These are phyloP conservation scores for Diphyllodes magnificus DNA, from an alignment of 2,113 vertebrate species.

Conservation along the genomic window DNA sequence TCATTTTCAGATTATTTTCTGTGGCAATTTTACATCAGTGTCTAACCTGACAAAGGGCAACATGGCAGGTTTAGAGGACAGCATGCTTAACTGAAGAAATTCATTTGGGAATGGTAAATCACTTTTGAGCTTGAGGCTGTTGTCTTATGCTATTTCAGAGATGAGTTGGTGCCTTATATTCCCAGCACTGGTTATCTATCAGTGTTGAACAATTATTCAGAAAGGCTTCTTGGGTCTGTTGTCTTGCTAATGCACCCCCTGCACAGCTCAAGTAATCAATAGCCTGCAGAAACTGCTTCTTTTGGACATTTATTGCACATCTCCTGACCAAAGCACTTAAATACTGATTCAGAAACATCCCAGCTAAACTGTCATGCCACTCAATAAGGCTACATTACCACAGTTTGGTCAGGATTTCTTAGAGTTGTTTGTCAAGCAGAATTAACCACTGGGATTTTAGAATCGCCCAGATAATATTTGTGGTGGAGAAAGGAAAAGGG, in stretches of 20 bases:
- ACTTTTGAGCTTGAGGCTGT: not conserved
- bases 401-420: not conserved
- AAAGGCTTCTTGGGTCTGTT: not conserved
- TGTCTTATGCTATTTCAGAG: not conserved
- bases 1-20: not conserved
- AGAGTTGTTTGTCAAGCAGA: not conserved
- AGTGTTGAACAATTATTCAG: not conserved
- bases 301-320: not conserved
- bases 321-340: not conserved
- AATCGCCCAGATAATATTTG: not conserved
- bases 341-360: not conserved
- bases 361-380: not conserved
- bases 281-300: not conserved
- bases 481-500: not conserved
- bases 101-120: not conserved
- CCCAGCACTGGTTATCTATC: not conserved
- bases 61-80: not conserved
- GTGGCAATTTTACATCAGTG: not conserved
- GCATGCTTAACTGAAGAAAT: not conserved
- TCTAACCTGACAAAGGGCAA: not conserved
- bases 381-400: fast-evolving
- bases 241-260: not conserved
- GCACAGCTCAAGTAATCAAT: not conserved
- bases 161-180: not conserved
- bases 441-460: not conserved